phyloP scores from a whole-genome alignment of 2,888 invertebrate genomes.

The Lumbricus terrestris region DNA sequence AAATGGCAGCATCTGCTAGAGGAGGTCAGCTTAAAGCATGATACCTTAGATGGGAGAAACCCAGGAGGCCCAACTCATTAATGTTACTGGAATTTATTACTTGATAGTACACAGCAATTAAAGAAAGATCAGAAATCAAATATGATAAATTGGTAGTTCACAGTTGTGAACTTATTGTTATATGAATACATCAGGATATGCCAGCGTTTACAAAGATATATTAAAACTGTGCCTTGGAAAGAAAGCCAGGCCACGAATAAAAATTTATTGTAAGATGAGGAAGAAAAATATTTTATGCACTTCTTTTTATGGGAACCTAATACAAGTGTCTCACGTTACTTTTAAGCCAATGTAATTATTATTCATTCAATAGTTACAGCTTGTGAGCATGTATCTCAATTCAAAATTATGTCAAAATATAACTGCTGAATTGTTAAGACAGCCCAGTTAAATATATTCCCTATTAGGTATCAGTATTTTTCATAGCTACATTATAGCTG shows the following conservation, averaged over 20 bases:
- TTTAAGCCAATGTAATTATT: too few species aligned
- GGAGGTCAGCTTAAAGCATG: background rate
- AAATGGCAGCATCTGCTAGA: background rate
- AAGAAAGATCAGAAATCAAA: background rate
- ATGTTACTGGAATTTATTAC: too few species aligned
- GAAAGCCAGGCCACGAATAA: background rate
- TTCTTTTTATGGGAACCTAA: background rate
- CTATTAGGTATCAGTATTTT: too few species aligned
- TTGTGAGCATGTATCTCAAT: background rate
- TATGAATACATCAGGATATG: background rate
- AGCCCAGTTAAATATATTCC: too few species aligned
- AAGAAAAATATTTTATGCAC: too few species aligned
- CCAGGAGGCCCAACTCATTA: too few species aligned
- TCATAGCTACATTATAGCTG: too few species aligned
- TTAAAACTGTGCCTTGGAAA: background rate
- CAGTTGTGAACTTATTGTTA: background rate
- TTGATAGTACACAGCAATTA: too few species aligned
- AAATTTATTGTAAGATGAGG: background rate
- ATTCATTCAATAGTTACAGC: background rate
- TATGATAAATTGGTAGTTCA: background rate
- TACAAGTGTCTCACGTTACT: background rate
- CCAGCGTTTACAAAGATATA: background rate
- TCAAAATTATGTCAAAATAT: background rate
- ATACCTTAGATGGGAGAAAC: too few species aligned
- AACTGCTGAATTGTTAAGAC: too few species aligned